Conservation (phyloP, 2,113 vertebrate species). For the Eurystomus gularis region DNA sequence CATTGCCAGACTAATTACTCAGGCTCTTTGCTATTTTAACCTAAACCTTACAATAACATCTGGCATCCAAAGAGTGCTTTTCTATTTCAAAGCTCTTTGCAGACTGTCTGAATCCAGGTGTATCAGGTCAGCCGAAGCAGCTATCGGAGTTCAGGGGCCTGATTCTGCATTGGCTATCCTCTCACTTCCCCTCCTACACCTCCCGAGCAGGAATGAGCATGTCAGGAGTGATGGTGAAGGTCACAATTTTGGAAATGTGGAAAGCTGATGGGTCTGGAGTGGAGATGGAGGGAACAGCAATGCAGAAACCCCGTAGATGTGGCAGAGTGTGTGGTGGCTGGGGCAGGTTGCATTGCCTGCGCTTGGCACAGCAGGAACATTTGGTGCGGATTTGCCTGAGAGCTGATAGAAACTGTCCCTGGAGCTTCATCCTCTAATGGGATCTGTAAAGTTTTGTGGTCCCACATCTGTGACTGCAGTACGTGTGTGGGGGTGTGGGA, state of each 20-base stretch:
- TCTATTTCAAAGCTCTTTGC: not conserved
- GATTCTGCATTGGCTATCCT: not conserved
- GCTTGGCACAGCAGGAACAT: not conserved
- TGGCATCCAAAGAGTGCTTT: not conserved
- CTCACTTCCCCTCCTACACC: not conserved
- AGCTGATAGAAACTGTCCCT: not conserved
- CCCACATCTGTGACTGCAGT: not conserved
- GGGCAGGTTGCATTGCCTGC: rapidly evolving
- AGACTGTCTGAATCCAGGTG: not conserved
- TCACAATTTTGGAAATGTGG: not conserved
- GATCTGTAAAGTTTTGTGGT: not conserved
- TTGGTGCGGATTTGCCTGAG: not conserved
- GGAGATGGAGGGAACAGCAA: not conserved
- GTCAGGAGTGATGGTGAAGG: not conserved
- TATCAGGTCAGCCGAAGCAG: not conserved
- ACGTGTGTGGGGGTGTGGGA: constrained; percentile 38
- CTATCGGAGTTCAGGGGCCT: not conserved
- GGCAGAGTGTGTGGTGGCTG: not conserved
- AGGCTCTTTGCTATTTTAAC: constrained; percentile 37
- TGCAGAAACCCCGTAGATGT: not conserved
- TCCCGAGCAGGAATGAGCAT: not conserved
- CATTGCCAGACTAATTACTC: not conserved
- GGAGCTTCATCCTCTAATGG: not conserved
- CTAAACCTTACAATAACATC: not conserved
- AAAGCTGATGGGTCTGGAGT: not conserved